phyloP scores from a whole-genome alignment of 2,797 vertebrate genomes.

The Poeciliopsis gracilis region DNA sequence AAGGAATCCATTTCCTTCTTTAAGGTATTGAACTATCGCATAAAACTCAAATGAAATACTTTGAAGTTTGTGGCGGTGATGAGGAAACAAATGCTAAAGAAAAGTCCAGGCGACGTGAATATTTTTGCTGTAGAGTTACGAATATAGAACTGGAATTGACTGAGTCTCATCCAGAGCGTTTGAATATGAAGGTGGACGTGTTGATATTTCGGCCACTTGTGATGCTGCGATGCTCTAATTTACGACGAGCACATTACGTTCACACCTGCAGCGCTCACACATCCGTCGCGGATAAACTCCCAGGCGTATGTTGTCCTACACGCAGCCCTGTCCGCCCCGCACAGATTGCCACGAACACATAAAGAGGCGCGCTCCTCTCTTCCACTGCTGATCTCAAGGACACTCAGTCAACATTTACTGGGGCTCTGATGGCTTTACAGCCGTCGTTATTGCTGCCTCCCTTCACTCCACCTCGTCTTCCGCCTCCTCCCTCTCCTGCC shows the following conservation, averaged over 20 bases:
- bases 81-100: not conserved
- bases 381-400: conserved; percentile 73
- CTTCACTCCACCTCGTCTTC: conserved; percentile 39
- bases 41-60: not conserved
- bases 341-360: conserved; percentile 27
- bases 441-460: conserved; percentile 62
- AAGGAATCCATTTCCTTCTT: not conserved
- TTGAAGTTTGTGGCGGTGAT: not conserved
- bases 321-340: conserved; percentile 17
- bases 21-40: not conserved
- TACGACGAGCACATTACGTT: conserved; percentile 19
- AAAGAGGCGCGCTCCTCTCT: conserved; percentile 25
- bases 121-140: no score
- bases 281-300: conserved; percentile 8
- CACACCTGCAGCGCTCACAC: conserved; percentile 4
- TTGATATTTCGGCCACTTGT: not conserved
- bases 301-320: conserved; percentile 18
- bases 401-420: conserved; percentile 79
- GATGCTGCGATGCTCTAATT: conserved; percentile 11
- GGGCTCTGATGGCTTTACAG: conserved; percentile 76
- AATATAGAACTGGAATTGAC: not conserved
- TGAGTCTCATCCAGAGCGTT: not conserved
- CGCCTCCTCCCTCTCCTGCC: conserved; percentile 35
- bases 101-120: no score
- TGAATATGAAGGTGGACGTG: not conserved